Base-by-base conservation (phyloP, 2,888 invertebrate species). In the Macaria notata region DNA sequence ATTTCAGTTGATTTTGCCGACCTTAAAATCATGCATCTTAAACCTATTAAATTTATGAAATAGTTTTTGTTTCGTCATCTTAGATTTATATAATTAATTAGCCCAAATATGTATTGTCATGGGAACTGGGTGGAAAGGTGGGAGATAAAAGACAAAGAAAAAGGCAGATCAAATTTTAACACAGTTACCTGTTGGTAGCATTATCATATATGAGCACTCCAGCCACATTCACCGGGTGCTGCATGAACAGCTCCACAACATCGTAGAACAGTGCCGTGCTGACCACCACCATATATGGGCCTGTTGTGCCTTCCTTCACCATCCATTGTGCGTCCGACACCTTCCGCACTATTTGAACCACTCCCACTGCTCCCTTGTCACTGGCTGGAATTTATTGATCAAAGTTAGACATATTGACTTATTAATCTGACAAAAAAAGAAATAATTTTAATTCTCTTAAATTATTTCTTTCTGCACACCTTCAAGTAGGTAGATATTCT, bases 331-430 rank as follows among this genome's bases (percentile, higher is more conserved):
- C 86, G 78, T 98, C 97, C n/a, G 78, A 80, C 3, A 92, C 73
- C 49, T 86, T 87, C 64, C 93, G 91, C 44, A 98, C 88, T 70
- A 95, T 90, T 71, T 98, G 96, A 6, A 98, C 91, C 1, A 96
- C 95, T 19, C 98, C 98, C 9, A 96, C 96, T 60, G 96, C 96
- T 38, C 98, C 98, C 48, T 93, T 93, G 55, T 94, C 92, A 64
- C 93, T 86, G 36, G 97, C 96, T 96, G 75, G 9, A 61, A 41
- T 4, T 41, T 19, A 19, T 2, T 1, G 19, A 19, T 19, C 19
- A 19, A 1, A 19, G 19, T 19, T 19, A 19, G 19, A 2, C 19
- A 19, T 19, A 19, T 19, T 19, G 19, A 19, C 19, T 19, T 19
- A 19, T 19, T 19, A 1, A 19, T 19, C 19, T 19, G 19, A 19